Conservation (phyloP, 2,113 vertebrate species). For the Gymnorhina tibicen region DNA sequence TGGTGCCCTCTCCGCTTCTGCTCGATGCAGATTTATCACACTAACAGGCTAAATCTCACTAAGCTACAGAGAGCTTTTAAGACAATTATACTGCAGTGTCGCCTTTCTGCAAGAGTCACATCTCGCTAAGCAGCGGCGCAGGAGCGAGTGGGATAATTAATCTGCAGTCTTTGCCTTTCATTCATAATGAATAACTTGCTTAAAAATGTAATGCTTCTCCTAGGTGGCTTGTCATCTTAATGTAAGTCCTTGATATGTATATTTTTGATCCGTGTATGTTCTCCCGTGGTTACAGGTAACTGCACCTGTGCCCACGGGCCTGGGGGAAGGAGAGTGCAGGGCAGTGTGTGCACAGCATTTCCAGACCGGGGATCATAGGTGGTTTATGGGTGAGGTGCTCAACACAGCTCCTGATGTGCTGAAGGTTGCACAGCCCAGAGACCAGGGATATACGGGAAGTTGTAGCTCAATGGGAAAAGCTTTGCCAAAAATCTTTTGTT, state of each 20-base stretch:
- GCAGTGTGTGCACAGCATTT: background rate
- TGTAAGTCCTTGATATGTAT: background rate
- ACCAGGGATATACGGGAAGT: fast-evolving
- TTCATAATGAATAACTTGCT: conserved; percentile 9
- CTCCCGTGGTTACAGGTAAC: background rate
- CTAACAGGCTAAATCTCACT: conserved; percentile 41
- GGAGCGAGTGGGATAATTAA: conserved; percentile 39
- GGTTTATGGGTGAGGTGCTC: background rate
- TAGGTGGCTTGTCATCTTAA: background rate
- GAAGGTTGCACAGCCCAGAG: background rate
- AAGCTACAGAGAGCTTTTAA: conserved; percentile 65
- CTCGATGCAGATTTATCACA: conserved; percentile 16
- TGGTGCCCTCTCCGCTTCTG: background rate
- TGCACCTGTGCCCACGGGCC: background rate
- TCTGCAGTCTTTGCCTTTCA: conserved; percentile 32
- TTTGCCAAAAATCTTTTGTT: background rate
- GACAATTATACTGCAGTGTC: conserved; percentile 52
- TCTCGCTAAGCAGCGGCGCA: background rate
- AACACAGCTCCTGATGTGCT: background rate
- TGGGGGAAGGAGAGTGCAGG: background rate
- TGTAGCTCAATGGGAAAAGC: background rate
- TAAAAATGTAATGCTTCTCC: background rate
- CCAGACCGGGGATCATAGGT: background rate
- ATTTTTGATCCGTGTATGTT: background rate
- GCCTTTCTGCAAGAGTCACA: conserved; percentile 24